Evolutionary conservation across 2,113 vertebrate genomes (phyloP).

Genomic region (Leucopsar rothschildi): DNA sequence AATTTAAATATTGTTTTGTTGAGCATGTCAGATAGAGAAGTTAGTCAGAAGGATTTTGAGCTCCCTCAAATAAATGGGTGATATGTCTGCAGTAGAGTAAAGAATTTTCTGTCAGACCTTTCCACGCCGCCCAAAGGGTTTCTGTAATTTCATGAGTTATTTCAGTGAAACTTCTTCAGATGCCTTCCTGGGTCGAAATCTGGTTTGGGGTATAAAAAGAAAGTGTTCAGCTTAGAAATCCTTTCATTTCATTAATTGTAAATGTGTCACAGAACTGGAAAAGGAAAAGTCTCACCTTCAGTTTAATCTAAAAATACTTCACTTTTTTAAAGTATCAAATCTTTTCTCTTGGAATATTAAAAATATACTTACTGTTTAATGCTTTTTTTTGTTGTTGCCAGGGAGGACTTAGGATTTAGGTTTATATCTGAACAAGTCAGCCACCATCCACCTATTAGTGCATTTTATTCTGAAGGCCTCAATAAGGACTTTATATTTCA

Average conservation of each 20-base stretch:
- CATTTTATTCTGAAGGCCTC: constrained; percentile 91
- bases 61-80: neutral
- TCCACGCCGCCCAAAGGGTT: neutral
- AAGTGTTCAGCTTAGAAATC: neutral
- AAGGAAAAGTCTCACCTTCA: neutral
- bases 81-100: neutral
- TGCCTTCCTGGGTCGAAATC: neutral
- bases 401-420: constrained; percentile 91
- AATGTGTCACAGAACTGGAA: neutral
- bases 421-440: constrained; percentile 96
- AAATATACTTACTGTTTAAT: neutral
- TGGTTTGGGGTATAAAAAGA: neutral
- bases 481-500: constrained; percentile 91
- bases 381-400: constrained; percentile 28
- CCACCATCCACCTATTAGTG: constrained; percentile 94
- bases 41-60: neutral
- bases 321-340: neutral
- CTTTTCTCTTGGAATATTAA: neutral
- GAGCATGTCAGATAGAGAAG: neutral
- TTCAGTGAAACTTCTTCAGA: neutral
- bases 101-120: neutral
- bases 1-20: neutral
- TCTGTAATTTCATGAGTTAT: neutral
- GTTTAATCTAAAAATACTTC: neutral
- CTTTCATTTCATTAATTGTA: neutral